Evolutionary conservation across 2,888 invertebrate genomes (phyloP).

Genomic region (Neoaliturus tenellus): DNA sequence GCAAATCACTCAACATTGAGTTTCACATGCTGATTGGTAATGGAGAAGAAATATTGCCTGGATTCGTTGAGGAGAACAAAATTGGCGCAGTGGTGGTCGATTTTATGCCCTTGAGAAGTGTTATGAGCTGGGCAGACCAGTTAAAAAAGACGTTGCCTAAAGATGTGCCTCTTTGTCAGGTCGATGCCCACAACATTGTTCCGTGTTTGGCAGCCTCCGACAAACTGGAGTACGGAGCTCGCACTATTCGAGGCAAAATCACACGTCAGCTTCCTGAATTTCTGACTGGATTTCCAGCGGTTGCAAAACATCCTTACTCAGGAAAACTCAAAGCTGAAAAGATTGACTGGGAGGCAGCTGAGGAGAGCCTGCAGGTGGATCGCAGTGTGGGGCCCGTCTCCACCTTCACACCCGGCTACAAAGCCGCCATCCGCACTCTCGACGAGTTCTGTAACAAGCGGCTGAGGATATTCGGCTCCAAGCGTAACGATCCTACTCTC

Average conservation of each 20-base stretch:
- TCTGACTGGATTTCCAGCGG: slow-evolving; percentile 89
- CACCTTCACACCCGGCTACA: slow-evolving; percentile 89
- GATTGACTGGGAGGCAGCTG: slow-evolving; percentile 83
- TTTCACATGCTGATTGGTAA: slow-evolving; percentile 87
- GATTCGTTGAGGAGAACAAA: slow-evolving; percentile 81
- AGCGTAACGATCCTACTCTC: slow-evolving; percentile 88
- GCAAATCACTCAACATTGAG: slow-evolving; percentile 81
- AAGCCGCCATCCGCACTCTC: slow-evolving; percentile 80
- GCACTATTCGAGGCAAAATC: slow-evolving; percentile 92
- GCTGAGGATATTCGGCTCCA: slow-evolving; percentile 80
- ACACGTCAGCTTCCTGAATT: slow-evolving; percentile 83
- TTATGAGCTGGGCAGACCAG: slow-evolving; percentile 82
- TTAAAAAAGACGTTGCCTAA: slow-evolving; percentile 80
- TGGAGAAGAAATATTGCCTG: slow-evolving; percentile 74
- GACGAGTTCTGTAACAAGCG: slow-evolving; percentile 82
- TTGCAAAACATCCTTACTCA: slow-evolving; percentile 82
- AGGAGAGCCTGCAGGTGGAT: slow-evolving; percentile 81
- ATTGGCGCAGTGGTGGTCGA: slow-evolving; percentile 91
- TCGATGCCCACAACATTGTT: slow-evolving; percentile 94
- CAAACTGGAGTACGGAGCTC: slow-evolving; percentile 91
- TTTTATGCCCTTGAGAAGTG: slow-evolving; percentile 86
- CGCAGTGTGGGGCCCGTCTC: slow-evolving; percentile 82
- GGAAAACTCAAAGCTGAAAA: slow-evolving; percentile 75
- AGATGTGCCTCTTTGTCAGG: slow-evolving; percentile 87
- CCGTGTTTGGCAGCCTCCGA: slow-evolving; percentile 93